Evolutionary conservation across 2,113 vertebrate genomes (phyloP), one percentile per base, ranked within the genome.

Genomic region (Stegastes partitus): DNA sequence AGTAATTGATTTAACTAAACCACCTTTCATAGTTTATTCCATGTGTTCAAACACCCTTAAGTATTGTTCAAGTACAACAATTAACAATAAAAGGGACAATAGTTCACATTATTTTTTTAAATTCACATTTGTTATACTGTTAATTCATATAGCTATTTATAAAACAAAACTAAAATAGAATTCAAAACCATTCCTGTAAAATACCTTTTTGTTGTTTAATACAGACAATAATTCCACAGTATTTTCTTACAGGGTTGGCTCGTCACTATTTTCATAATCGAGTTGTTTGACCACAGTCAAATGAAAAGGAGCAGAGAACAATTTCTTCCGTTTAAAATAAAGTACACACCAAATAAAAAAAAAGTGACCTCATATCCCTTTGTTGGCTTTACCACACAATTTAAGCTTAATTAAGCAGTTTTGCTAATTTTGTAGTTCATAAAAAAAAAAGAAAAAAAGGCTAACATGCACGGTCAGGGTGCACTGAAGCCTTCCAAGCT

Each of bases 101-200:
- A 86, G 81, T 94, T 95, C 94, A 95, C 94, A 93, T 94, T n/a
- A n/a, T 92, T 90, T 68, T 87, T 89, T 80, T 39, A 87, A 92
- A 93, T 93, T 95, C 92, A 95, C 94, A 93, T 94, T 93, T 94
- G 87, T 92, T 93, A 93, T 95, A 94, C 90, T 91, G 93, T 92
- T 93, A 91, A 89, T 91, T 91, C 84, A 93, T 94, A 93, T 90
- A 94, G 86, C 88, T 91, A 93, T 91, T 91, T 91, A 94, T 91
- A 91, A 93, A 94, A 93, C 85, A 87, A 88, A 89, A 75, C 79
- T 79, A 87, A 91, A 90, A 87, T 70, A 79, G 68, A 84, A 80
- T 85, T 83, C 84, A 83, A 91, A 94, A 90, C 86, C 83, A 89
- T 91, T 93, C 88, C 90, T 87, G 82, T 92, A 94, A 94, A 94